phyloP scores from a whole-genome alignment of 2,797 vertebrate genomes.

The Pygocentrus nattereri region DNA sequence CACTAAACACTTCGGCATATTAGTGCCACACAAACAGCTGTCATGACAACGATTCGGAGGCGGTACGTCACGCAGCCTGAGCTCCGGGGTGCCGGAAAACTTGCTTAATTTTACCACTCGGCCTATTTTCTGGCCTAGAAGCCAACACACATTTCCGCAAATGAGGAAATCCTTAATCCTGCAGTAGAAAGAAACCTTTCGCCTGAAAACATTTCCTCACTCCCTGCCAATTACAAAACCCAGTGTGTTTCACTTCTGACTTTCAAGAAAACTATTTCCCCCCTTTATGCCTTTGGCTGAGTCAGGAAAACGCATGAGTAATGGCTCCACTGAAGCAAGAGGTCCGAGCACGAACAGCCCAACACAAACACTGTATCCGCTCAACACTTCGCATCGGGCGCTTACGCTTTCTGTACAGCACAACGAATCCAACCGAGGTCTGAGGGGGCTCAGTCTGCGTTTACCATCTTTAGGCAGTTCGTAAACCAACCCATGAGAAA shows the following conservation, averaged over 20 bases:
- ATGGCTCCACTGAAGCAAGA: neutral
- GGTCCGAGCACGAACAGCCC: neutral
- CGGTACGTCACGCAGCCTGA: neutral
- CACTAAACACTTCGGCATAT: too few relatives aligned
- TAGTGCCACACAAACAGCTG: neutral
- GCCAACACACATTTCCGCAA: neutral
- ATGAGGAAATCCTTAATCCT: neutral
- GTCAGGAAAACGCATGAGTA: conserved; percentile 10
- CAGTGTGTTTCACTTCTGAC: conserved; percentile 14
- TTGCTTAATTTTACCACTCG: too few relatives aligned
- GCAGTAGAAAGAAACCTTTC: neutral
- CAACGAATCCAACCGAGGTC: too few relatives aligned
- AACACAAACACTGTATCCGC: neutral
- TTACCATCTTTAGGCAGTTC: too few relatives aligned
- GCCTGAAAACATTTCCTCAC: conserved; percentile 5
- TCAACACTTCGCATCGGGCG: neutral
- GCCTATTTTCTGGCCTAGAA: neutral
- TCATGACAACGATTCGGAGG: neutral
- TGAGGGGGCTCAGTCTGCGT: neutral
- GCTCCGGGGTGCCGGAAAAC: neutral
- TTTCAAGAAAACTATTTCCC: conserved; percentile 4
- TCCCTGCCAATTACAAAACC: neutral
- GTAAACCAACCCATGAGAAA: too few relatives aligned
- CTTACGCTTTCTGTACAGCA: neutral
- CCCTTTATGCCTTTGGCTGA: neutral